A percentile compares a stretch with the other conserved stretches of the same genome.
phyloP scores from a whole-genome alignment of 2,113 vertebrate genomes.

The Euleptes europaea region DNA sequence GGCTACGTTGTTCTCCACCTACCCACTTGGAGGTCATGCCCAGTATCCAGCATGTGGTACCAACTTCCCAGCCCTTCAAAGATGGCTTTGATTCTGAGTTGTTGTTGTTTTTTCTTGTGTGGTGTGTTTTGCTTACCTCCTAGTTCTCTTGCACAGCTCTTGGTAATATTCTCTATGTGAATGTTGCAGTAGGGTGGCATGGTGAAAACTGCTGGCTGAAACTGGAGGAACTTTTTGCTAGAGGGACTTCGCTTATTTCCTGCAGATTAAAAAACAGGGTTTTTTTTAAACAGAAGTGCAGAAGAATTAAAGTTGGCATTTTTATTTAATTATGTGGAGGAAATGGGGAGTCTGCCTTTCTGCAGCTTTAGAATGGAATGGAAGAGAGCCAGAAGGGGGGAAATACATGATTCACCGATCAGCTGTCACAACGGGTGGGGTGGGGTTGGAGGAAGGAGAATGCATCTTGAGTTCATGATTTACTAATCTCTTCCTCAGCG shows the following conservation, averaged over 20 bases:
- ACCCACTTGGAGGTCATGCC: not conserved
- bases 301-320: slow-evolving; percentile 47
- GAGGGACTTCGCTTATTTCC: not conserved
- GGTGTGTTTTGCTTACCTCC: not conserved
- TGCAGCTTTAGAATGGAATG: slow-evolving; percentile 49
- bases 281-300: slow-evolving; percentile 30
- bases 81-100: not conserved
- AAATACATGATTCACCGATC: slow-evolving; percentile 45
- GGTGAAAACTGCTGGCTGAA: slow-evolving; percentile 3
- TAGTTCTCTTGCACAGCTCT: not conserved
- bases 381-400: slow-evolving; percentile 59
- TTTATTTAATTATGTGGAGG: slow-evolving; percentile 29
- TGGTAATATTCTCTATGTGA: not conserved
- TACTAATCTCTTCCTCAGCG: slow-evolving; percentile 59
- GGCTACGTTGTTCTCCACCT: not conserved
- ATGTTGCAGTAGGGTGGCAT: not conserved
- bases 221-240: slow-evolving; percentile 27
- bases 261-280: slow-evolving; percentile 3
- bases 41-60: not conserved
- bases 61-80: not conserved
- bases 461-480: slow-evolving; percentile 46
- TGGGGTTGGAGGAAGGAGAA: slow-evolving; percentile 48
- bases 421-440: slow-evolving; percentile 37
- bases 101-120: not conserved
- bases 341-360: slow-evolving; percentile 38